Conservation (phyloP, 2,888 invertebrate species). For the Keiferia lycopersicella region DNA sequence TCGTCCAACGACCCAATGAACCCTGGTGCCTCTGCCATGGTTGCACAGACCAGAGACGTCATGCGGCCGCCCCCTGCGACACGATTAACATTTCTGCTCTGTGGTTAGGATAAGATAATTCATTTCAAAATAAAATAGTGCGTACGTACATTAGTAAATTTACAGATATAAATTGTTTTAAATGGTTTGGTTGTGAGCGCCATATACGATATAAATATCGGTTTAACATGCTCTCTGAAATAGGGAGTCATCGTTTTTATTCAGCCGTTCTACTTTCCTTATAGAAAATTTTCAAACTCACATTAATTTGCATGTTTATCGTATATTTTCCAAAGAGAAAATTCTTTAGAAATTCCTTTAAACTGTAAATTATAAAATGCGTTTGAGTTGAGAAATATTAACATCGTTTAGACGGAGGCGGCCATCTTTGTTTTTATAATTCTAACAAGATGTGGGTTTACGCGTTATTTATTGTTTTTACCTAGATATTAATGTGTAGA, state of each 20-base stretch:
- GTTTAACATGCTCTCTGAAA: background rate
- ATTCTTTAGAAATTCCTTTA: background rate
- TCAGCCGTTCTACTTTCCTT: background rate
- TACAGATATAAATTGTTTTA: too few relatives aligned
- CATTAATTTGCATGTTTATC: background rate
- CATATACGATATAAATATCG: background rate
- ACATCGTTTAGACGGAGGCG: slow-evolving; percentile 7
- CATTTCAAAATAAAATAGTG: too few relatives aligned
- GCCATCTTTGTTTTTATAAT: slow-evolving; percentile 9
- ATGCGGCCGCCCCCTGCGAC: too few relatives aligned
- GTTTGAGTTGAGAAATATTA: slow-evolving; percentile 3
- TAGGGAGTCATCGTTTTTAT: background rate
- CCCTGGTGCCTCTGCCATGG: too few relatives aligned
- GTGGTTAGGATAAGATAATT: too few relatives aligned
- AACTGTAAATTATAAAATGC: slow-evolving; percentile 1
- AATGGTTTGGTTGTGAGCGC: too few relatives aligned
- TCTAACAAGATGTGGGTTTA: slow-evolving; percentile 6
- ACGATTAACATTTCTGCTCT: too few relatives aligned
- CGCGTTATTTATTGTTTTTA: slow-evolving; percentile 4
- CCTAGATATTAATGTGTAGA: background rate
- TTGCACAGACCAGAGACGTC: too few relatives aligned
- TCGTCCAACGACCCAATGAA: too few relatives aligned
- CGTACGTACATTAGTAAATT: too few relatives aligned
- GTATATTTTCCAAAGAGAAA: slow-evolving; percentile 2
- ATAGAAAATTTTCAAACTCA: background rate